These are phyloP conservation scores for Cynaeus angustus DNA, from an alignment of 2,888 invertebrate genomes.

Conservation along the genomic window DNA sequence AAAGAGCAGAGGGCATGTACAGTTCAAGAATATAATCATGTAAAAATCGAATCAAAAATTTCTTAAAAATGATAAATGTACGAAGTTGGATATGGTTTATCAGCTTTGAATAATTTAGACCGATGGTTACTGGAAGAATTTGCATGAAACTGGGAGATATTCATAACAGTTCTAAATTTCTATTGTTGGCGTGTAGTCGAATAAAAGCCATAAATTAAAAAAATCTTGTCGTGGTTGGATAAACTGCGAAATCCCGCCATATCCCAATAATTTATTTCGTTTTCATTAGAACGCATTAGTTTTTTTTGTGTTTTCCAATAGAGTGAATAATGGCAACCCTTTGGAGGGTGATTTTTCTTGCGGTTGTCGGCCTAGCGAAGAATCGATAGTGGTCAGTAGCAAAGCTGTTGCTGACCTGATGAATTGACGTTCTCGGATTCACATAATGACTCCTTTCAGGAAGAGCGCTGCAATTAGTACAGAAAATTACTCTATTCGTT, in stretches of 20 bases:
- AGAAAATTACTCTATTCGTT: constrained; percentile 63
- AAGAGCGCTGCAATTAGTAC: constrained; percentile 62
- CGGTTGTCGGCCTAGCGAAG: constrained; percentile 53
- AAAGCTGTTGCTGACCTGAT: constrained; percentile 61
- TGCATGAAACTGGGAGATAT: constrained; percentile 34
- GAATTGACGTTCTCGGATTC: constrained; percentile 60
- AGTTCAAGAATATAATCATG: constrained; percentile 11
- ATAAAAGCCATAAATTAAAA: constrained; percentile 42
- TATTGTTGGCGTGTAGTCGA: constrained; percentile 41
- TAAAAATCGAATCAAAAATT: background rate
- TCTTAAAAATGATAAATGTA: constrained; percentile 14
- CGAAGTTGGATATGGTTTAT: constrained; percentile 3
- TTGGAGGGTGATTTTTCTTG: constrained; percentile 60
- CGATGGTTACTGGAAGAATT: constrained; percentile 27
- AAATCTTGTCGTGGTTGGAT: constrained; percentile 37
- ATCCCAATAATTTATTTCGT: constrained; percentile 50
- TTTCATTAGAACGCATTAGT: constrained; percentile 52
- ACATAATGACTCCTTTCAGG: constrained; percentile 65
- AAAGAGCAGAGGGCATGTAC: constrained; percentile 3
- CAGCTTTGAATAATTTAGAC: constrained; percentile 30
- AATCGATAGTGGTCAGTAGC: constrained; percentile 61
- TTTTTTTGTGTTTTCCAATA: constrained; percentile 52
- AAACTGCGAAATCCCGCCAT: constrained; percentile 33
- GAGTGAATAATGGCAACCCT: constrained; percentile 59
- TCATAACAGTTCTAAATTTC: constrained; percentile 40